Evolutionary conservation across 2,113 vertebrate genomes (phyloP), one percentile per base, ranked within the genome.

Genomic region (Semicossyphus pulcher): DNA sequence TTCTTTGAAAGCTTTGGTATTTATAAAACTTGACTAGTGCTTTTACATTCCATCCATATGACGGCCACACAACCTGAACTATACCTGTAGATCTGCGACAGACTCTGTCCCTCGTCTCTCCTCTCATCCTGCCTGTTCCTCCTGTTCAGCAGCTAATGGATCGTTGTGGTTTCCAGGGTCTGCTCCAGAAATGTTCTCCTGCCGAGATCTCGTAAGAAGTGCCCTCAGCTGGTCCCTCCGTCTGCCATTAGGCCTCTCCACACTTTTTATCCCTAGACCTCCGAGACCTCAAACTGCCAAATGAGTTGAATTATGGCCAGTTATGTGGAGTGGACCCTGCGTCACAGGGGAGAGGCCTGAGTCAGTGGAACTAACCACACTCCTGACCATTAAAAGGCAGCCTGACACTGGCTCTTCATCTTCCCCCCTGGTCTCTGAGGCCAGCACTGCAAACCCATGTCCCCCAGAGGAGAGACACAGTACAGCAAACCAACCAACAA

Each of bases 321-420:
- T 93, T 93, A 93, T 88, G 86, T 92, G 90, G 91, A 92, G 93
- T 92, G 86, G 86, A 92, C 88, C 81, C 73, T 59, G 85, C 72
- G 82, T 92, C 91, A 90, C 81, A 1, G 88, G 90, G 91, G 87
- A 92, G 69, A 89, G 89, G 84, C 76, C 91, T 86, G 87, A 94
- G 91, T 90, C 88, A 84, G 84, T 92, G 86, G 81, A 93, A 86
- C 92, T 91, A 92, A 92, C 88, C 90, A 93, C 86, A 91, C 83
- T 93, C 86, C 92, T 90, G 89, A 95, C 93, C 92, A 94, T 94
- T 94, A 94, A 93, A 93, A 94, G 88, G 87, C 79, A 91, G 76
- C 73, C 92, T 94, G 92, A 94, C 91, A 94, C 83, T 39, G 73
- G 76, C 91, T 92, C 89, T 94, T 93, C 93, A 93, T 94, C 88